Evolutionary conservation across 2,888 invertebrate genomes (phyloP).

Genomic region (Endotricha flammealis): DNA sequence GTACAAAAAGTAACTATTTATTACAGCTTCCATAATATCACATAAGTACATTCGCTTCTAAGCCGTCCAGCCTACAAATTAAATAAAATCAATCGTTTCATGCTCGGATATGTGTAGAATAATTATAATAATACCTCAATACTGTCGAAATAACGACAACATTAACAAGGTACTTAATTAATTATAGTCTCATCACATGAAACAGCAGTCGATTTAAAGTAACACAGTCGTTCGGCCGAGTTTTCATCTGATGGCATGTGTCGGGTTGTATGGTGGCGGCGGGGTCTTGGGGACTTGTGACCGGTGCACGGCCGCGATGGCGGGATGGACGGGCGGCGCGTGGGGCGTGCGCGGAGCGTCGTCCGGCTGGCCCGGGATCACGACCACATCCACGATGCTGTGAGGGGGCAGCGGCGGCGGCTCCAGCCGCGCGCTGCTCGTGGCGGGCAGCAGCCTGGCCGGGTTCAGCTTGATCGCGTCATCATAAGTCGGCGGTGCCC

Average conservation of each 20-base stretch:
- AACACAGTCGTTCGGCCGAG: conserved; percentile 36
- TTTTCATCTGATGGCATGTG: conserved; percentile 73
- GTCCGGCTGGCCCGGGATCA: conserved; percentile 58
- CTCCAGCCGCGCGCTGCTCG: conserved; percentile 48
- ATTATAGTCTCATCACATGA: conserved; percentile 66
- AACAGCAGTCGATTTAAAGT: conserved; percentile 74
- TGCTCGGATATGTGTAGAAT: conserved; percentile 57
- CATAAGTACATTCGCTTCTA: conserved; percentile 69
- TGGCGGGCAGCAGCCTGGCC: conserved; percentile 67
- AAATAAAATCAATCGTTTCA: conserved; percentile 53
- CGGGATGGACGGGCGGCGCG: conserved; percentile 26
- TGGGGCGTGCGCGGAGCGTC: conserved; percentile 15
- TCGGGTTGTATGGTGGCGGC: conserved; percentile 70
- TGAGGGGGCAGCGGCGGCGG: conserved; percentile 28
- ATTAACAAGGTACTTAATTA: conserved; percentile 26
- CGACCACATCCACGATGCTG: conserved; percentile 30
- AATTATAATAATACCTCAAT: conserved; percentile 59
- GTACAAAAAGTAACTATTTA: conserved; percentile 58
- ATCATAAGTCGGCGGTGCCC: conserved; percentile 84
- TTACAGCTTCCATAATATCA: conserved; percentile 65
- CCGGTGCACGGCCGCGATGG: conserved; percentile 52
- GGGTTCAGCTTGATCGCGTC: conserved; percentile 85
- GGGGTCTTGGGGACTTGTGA: conserved; percentile 68
- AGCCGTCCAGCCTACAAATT: conserved; percentile 41
- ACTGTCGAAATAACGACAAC: conserved; percentile 38